Evolutionary conservation across 2,888 invertebrate genomes (phyloP).

Genomic region (Erebia palarica): DNA sequence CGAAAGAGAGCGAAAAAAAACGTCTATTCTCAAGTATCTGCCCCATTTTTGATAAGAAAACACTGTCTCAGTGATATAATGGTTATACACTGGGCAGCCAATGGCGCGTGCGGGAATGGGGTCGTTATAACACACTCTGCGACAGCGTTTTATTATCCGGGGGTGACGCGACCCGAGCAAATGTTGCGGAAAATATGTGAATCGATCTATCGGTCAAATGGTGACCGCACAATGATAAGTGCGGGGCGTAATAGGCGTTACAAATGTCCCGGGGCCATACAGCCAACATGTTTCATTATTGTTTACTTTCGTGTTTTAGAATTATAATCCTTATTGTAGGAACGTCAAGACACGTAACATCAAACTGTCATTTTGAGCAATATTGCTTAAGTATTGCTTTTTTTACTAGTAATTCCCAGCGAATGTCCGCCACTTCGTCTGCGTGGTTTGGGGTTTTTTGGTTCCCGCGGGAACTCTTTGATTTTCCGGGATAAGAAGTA

Average conservation of each 20-base stretch:
- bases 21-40: not conserved
- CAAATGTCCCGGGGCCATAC: not conserved
- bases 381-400: too few relatives aligned
- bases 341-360: too few relatives aligned
- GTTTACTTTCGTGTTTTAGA: too few relatives aligned
- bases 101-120: conserved; percentile 23
- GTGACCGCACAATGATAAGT: conserved; percentile 2
- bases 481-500: too few relatives aligned
- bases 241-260: not conserved
- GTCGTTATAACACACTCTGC: conserved; percentile 28
- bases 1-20: not conserved
- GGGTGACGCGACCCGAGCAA: conserved; percentile 60
- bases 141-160: conserved; percentile 54
- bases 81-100: conserved; percentile 14
- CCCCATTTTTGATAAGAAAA: conserved; percentile 21
- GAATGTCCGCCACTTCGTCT: too few relatives aligned
- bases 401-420: too few relatives aligned
- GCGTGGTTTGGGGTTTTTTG: too few relatives aligned
- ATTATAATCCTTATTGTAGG: too few relatives aligned
- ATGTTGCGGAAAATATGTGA: conserved; percentile 67
- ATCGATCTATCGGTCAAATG: conserved; percentile 18
- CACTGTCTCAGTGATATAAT: conserved; percentile 9
- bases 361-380: too few relatives aligned
- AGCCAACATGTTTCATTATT: not conserved
- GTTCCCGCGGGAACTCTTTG: too few relatives aligned